phyloP scores from a whole-genome alignment of 2,113 vertebrate genomes.

The Scomber japonicus region DNA sequence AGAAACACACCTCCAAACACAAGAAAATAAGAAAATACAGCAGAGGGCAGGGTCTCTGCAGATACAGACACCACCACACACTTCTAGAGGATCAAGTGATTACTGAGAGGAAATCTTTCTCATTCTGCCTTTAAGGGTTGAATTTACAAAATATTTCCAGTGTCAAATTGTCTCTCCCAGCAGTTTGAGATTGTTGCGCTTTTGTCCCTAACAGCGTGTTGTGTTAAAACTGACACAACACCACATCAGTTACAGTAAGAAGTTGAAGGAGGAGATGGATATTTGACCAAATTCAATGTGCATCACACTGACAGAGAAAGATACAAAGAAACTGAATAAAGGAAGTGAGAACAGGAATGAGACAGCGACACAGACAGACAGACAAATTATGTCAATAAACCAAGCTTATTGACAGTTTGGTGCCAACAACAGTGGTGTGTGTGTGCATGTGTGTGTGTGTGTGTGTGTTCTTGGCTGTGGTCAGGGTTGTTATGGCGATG shows the following conservation, averaged over 20 bases:
- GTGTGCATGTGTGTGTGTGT: not conserved
- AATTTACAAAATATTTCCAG: constrained; percentile 11
- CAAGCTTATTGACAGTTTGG: constrained; percentile 53
- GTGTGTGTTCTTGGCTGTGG: constrained; percentile 42
- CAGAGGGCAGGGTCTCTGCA: no score
- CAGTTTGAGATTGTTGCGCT: constrained; percentile 1
- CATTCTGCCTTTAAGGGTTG: not conserved
- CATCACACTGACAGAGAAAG: constrained; percentile 2
- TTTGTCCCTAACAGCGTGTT: not conserved
- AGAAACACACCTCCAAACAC: no score
- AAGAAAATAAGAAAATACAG: no score
- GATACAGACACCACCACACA: no score
- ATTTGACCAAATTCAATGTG: constrained; percentile 12
- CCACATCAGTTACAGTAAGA: not conserved
- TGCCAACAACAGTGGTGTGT: constrained; percentile 66
- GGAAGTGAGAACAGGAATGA: constrained; percentile 51
- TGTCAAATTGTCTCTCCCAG: not conserved
- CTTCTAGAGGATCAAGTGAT: no score
- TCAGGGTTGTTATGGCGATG: constrained; percentile 73
- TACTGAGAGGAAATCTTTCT: no score
- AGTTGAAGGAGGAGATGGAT: not conserved
- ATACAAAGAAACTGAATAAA: constrained; percentile 32
- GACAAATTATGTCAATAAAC: constrained; percentile 77
- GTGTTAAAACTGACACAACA: no score
- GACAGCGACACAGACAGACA: constrained; percentile 43